phyloP scores from a whole-genome alignment of 2,113 vertebrate species.

The Girardinichthys multiradiatus region DNA sequence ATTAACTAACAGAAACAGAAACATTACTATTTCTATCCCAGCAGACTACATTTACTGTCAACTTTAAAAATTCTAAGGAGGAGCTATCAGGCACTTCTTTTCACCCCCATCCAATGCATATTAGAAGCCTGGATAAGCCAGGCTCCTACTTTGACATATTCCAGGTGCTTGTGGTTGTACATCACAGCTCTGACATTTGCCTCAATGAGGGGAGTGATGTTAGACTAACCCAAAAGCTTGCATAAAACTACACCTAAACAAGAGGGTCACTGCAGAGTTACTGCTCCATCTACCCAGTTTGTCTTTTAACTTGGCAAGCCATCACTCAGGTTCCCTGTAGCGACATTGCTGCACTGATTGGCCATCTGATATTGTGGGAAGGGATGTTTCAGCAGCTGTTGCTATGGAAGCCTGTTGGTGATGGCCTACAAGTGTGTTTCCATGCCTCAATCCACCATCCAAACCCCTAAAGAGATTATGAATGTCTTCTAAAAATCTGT shows the following conservation, averaged over 20 bases:
- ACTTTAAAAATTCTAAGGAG: neutral
- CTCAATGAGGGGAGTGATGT: neutral
- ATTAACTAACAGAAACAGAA: neutral
- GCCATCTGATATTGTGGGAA: constrained; percentile 34
- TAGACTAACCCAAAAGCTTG: neutral
- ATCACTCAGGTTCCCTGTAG: constrained; percentile 38
- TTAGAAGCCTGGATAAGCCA: neutral
- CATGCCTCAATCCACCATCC: constrained; percentile 16
- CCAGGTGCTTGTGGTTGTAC: neutral
- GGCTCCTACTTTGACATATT: constrained; percentile 6
- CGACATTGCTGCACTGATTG: constrained; percentile 41
- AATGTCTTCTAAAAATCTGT: neutral
- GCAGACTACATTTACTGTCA: neutral
- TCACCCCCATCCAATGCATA: constrained; percentile 13
- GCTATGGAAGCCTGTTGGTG: constrained; percentile 61
- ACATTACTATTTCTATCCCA: neutral
- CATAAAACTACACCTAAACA: neutral
- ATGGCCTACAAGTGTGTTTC: constrained; percentile 34
- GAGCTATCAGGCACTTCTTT: constrained; percentile 13
- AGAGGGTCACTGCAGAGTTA: neutral
- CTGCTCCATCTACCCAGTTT: constrained; percentile 16
- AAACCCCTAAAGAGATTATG: constrained; percentile 30
- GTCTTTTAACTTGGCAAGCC: constrained; percentile 20
- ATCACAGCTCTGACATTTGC: neutral
- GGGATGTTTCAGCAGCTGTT: constrained; percentile 60